Evolutionary conservation across 2,113 vertebrate species (phyloP), one percentile per base, ranked within the genome.

Genomic region (Pterocles burchelli): DNA sequence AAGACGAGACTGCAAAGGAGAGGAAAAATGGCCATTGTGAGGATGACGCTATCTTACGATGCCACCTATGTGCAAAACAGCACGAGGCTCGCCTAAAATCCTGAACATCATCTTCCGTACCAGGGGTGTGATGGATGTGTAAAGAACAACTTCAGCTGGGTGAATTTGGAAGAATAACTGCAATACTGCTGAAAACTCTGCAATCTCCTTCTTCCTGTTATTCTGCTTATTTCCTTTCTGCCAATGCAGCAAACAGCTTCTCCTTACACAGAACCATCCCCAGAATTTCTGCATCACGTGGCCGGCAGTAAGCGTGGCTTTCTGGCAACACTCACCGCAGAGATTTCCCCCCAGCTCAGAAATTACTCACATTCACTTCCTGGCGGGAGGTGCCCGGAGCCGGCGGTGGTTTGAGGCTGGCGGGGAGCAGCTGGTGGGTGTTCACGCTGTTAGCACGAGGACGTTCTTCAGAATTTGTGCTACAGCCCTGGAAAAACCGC

Each of bases 251-350:
- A 61, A 84, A 51, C 73, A 62, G 74, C 71, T 34, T 31, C 79
- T 78, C 43, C 34, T 20, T 20, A 17, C 73, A 43, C 54, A 63
- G 28, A 62, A 4, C 68, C 88, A 65, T 28, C 73, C 66, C 38
- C 59, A 51, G 65, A 31, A 34, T 66, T 41, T 29, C 11, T 63
- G 81, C 28, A 6, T 26, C 45, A 17, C 0, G 0, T 49, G 68
- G 10, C 54, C 1, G 0, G 18, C 46, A 33, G 29, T 5, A 31
- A 11, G 25, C 20, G 59, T 8, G 6, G 41, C 49, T 76, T 57
- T 72, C 70, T 77, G 61, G 55, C 61, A 22, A 10, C 5, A 9
- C 51, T 77, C 17, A 12, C 10, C 84, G 8, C 38, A 3, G 3
- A 55, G 71, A 36, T 29, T 48, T 58, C 17, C 33, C 25, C 29